Conservation (phyloP, 2,797 vertebrate genomes). For the Hapalemur alaotrensis region DNA sequence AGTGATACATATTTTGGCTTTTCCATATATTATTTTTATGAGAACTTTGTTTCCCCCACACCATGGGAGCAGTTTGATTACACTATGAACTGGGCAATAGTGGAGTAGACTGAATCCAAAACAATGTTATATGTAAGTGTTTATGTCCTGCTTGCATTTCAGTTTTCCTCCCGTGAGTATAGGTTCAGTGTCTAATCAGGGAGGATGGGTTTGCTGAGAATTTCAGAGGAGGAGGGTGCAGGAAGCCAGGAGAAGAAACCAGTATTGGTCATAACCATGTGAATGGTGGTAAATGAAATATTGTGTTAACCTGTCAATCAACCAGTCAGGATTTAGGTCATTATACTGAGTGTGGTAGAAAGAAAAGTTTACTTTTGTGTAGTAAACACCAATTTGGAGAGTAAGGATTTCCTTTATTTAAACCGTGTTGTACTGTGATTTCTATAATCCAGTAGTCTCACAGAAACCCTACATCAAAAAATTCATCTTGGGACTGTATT, state of each 20-base stretch:
- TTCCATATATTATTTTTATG: background rate
- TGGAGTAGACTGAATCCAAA: background rate
- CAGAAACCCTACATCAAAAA: background rate
- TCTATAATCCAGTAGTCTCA: background rate
- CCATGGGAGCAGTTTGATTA: background rate
- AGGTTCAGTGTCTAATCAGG: background rate
- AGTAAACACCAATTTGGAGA: background rate
- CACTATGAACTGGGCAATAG: background rate
- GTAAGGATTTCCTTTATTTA: background rate
- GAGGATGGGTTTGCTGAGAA: background rate
- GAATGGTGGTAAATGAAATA: background rate
- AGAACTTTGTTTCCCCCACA: background rate
- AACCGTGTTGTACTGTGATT: background rate
- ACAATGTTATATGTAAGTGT: background rate
- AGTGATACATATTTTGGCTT: background rate
- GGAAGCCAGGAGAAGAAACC: background rate
- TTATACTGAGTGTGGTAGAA: background rate
- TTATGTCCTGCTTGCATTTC: background rate
- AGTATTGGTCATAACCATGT: fast-evolving
- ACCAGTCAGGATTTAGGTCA: background rate
- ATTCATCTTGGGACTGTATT: background rate
- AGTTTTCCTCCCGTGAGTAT: background rate
- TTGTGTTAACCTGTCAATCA: background rate
- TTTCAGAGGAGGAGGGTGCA: background rate
- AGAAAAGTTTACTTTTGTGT: background rate